Conservation (phyloP, 2,888 invertebrate species). For the Philhelius pedissequus region DNA sequence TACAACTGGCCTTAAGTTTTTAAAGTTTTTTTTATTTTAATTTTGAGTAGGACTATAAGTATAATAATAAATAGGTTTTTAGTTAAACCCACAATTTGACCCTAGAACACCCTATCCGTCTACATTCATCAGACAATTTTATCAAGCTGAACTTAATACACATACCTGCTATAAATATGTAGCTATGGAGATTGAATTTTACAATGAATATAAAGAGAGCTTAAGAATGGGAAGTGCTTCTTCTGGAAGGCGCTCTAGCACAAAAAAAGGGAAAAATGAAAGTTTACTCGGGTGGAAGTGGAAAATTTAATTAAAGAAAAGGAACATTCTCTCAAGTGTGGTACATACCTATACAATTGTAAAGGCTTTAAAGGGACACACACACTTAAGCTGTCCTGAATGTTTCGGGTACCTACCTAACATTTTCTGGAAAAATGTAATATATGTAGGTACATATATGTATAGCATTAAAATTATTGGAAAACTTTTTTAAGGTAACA, state of each 20-base stretch:
- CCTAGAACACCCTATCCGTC: background rate
- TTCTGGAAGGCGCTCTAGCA: background rate
- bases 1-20: too few species aligned
- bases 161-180: background rate
- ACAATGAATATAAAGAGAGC: background rate
- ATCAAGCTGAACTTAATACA: background rate
- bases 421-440: too few species aligned
- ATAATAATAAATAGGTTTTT: too few species aligned
- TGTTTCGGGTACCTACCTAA: conserved; percentile 2
- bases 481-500: background rate
- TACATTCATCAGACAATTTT: background rate
- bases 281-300: conserved; percentile 5
- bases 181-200: background rate
- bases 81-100: background rate
- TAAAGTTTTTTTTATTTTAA: too few species aligned
- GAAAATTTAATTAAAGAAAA: conserved; percentile 53
- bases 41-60: too few species aligned
- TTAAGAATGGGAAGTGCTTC: background rate
- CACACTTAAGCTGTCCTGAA: conserved; percentile 27
- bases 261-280: background rate
- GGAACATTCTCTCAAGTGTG: conserved; percentile 29
- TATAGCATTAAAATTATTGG: background rate
- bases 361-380: conserved; percentile 31
- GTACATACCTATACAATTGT: too few species aligned
- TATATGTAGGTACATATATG: too few species aligned